Conservation (phyloP, 1,140 invertebrate genomes). For the Temnothorax nylanderi region DNA sequence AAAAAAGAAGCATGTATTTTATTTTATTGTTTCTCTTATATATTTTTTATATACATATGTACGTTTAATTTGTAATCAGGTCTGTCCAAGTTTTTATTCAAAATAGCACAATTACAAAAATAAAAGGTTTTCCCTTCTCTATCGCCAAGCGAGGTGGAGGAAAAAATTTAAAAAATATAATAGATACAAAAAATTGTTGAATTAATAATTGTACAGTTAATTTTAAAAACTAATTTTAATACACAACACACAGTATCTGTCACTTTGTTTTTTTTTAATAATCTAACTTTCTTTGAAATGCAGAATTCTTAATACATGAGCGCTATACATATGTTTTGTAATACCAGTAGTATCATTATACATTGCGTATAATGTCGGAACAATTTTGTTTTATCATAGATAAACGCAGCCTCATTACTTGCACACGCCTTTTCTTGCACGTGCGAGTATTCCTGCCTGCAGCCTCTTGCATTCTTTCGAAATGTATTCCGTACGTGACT, state of each 20-base stretch:
- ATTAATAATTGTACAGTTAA: not conserved
- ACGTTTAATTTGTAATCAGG: not conserved
- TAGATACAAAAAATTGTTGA: not conserved
- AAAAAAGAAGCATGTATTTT: not conserved
- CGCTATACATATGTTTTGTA: not conserved
- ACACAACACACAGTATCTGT: not conserved
- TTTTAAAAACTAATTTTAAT: not conserved
- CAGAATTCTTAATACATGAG: not conserved
- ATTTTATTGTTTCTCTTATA: not conserved
- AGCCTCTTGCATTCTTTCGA: conserved; percentile 68
- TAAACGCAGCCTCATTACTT: conserved; percentile 43
- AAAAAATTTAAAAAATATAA: not conserved
- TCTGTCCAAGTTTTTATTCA: not conserved
- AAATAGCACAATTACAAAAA: not conserved
- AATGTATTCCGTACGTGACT: conserved; percentile 79
- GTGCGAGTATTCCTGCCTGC: conserved; percentile 57
- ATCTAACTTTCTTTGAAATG: not conserved
- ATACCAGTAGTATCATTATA: conserved; percentile 2
- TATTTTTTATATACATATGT: too few species aligned
- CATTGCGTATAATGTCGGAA: conserved; percentile 4
- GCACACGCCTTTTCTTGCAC: conserved; percentile 37
- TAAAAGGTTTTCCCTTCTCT: not conserved
- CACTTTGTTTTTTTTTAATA: not conserved
- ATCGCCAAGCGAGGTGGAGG: not conserved
- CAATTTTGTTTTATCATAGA: conserved; percentile 52